A percentile compares a stretch with the other conserved stretches of the same genome.
These are phyloP conservation scores for Tholera decimalis DNA, from an alignment of 2,888 invertebrate species.

Conservation along the genomic window DNA sequence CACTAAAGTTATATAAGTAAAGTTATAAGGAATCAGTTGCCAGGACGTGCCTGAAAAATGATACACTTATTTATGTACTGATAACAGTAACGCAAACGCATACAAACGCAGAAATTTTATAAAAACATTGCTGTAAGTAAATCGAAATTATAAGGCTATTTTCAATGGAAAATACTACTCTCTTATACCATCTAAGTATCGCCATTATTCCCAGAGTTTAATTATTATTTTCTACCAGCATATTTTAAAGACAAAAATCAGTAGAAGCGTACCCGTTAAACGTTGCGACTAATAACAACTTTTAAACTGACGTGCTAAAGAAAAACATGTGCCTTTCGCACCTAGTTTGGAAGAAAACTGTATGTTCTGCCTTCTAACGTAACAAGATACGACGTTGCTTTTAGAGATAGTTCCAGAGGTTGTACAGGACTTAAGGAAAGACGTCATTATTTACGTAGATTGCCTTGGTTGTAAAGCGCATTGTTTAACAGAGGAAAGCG, in stretches of 20 bases:
- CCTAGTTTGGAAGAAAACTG: conserved; percentile 43
- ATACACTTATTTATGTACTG: no score
- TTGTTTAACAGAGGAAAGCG: conserved; percentile 43
- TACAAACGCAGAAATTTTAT: background rate
- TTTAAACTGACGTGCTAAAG: conserved; percentile 34
- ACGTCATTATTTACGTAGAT: conserved; percentile 60
- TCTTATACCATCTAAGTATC: background rate
- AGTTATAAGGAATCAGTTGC: no score
- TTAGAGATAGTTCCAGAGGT: conserved; percentile 47
- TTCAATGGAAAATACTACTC: background rate
- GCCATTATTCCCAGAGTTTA: background rate
- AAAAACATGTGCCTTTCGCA: conserved; percentile 41
- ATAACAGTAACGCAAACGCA: no score
- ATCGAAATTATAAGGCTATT: background rate
- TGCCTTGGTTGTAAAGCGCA: conserved; percentile 56
- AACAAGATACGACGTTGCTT: conserved; percentile 57
- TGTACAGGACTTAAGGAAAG: conserved; percentile 44
- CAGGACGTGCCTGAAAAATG: no score
- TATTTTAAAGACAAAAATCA: background rate
- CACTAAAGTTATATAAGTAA: no score
- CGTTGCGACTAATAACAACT: conserved; percentile 24
- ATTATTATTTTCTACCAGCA: background rate
- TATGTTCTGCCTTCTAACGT: conserved; percentile 34
- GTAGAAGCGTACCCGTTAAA: background rate
- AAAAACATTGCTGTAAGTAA: background rate